Base-by-base conservation (phyloP, 2,113 vertebrate genomes). In the Vulpes lagopus region DNA sequence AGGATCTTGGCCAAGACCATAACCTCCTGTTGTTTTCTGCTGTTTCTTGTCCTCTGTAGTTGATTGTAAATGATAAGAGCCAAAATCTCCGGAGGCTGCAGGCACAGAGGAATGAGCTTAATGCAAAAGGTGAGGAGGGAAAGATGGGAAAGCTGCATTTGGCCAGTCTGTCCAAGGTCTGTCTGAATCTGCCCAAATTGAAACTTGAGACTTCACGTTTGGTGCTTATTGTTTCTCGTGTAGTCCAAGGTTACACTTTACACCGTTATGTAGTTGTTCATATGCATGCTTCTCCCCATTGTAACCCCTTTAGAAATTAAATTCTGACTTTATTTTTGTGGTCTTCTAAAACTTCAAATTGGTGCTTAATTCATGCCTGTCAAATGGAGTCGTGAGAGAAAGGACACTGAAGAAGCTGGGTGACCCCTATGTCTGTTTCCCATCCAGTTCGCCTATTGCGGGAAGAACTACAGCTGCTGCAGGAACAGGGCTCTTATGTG, bases 401-500 rank as follows among this genome's bases (percentile, higher is more conserved):
- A 25, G 51, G 11, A n/a, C 74, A 60, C 53, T 53, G n/a, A 10
- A 81, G 62, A 27, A 51, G 23, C 10, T 22, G 32, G 35, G 19
- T 91, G 82, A 85, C 65, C 19, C 11, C 7, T 19, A 0, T 93
- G 22, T 83, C 30, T 89, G 10, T 91, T 80, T 95, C 65, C 53
- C 0, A 67, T 67, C 1, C 96, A 99, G 99, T 99, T 95, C 99
- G 99, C 51, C 98, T 99, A 7, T 98, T 99, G 95, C 99, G 99
- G 57, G 99, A 99, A 97, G 99, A 99, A 98, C 99, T 99, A 90
- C 99, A 99, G 99, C 97, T 99, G 89, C 98, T 99, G 86, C 99
- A 99, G 98, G 99, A 99, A 91, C 99, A 99, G 98, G 99, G 99
- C 1, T 99, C 99, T 67, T 99, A 99, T 0, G 99, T 99, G 15